Conservation (phyloP, 2,888 invertebrate species). For the Heliconius cydno region DNA sequence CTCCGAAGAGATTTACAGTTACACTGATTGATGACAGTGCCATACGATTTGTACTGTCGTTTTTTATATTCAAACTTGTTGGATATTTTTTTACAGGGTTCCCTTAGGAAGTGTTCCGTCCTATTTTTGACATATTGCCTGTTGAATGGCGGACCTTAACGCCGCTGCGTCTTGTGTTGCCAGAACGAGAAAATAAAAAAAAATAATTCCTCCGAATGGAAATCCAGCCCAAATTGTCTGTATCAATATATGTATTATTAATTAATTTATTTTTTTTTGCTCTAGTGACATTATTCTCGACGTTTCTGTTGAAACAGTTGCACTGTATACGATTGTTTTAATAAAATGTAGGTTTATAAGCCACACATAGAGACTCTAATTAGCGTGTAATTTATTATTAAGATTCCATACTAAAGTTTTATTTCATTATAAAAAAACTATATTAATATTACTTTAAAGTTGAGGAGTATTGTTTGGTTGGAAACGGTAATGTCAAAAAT, state of each 20-base stretch:
- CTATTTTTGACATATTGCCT: too few species aligned
- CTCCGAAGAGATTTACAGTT: constrained; percentile 29
- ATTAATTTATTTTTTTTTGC: neutral
- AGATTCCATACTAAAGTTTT: too few species aligned
- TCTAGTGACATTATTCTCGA: neutral
- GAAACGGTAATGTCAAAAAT: too few species aligned
- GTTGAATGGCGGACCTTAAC: neutral
- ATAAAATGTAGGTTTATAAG: neutral
- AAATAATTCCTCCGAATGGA: neutral
- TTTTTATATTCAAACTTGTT: neutral
- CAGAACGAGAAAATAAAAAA: neutral
- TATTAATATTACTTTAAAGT: too few species aligned
- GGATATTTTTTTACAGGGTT: neutral
- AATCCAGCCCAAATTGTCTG: neutral
- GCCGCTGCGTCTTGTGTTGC: neutral
- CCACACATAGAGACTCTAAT: neutral
- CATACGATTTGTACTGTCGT: neutral
- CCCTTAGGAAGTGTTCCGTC: neutral
- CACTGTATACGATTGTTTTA: neutral
- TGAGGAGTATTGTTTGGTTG: too few species aligned
- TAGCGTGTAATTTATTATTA: neutral
- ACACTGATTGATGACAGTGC: neutral
- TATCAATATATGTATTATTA: neutral
- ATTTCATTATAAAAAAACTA: too few species aligned
- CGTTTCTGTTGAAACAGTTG: neutral